phyloP scores from a whole-genome alignment of 2,888 invertebrate genomes.

The Heliconius erato region DNA sequence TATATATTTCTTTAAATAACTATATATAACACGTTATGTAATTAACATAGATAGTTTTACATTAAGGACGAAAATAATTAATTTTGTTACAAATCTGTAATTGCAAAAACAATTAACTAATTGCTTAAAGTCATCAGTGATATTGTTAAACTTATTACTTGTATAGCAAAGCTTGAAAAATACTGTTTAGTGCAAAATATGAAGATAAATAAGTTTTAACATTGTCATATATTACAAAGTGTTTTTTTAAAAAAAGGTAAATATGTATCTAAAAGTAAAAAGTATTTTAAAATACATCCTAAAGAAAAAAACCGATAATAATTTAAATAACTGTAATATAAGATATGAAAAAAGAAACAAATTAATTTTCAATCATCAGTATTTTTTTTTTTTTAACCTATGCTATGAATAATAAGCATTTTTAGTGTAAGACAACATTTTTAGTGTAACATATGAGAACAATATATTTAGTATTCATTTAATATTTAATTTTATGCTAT shows the following conservation, averaged over 20 bases:
- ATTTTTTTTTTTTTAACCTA: constrained; percentile 12
- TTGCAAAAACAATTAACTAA: background rate
- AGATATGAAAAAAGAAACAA: background rate
- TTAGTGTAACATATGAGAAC: too few relatives aligned
- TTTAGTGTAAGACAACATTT: constrained; percentile 1
- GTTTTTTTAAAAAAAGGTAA: background rate
- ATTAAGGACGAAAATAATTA: background rate
- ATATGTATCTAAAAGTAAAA: background rate
- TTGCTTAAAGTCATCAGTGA: background rate
- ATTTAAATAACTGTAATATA: background rate
- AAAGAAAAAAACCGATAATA: background rate
- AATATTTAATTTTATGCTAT: background rate
- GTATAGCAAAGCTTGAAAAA: background rate
- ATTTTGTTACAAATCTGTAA: background rate
- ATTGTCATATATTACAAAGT: background rate
- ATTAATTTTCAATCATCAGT: background rate
- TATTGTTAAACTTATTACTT: background rate
- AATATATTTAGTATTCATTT: too few relatives aligned
- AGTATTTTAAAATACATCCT: background rate
- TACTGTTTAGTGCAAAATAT: background rate
- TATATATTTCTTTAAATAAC: background rate
- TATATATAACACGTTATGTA: background rate
- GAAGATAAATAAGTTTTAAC: background rate
- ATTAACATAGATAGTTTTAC: constrained; percentile 2
- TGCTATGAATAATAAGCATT: constrained; percentile 3